Evolutionary conservation across 2,797 vertebrate genomes (phyloP).

Genomic region (Argentina silus): DNA sequence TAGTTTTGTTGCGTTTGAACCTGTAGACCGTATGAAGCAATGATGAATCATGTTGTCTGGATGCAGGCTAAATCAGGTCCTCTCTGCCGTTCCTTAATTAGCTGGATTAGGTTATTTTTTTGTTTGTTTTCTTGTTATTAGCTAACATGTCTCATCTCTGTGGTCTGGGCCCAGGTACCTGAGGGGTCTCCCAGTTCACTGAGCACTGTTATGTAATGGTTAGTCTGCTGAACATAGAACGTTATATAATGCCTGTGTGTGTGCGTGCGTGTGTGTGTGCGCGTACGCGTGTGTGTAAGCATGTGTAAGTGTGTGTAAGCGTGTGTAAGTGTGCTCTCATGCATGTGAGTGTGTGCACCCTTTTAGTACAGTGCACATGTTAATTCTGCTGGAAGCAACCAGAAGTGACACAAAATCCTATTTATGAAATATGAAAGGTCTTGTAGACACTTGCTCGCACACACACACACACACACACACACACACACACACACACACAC

Average conservation of each 20-base stretch:
- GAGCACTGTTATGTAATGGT: slow-evolving; percentile 47
- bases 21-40: neutral
- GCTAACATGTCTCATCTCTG: slow-evolving; percentile 18
- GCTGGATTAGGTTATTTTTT: neutral
- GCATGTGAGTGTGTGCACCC: slow-evolving; percentile 11
- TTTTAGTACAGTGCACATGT: slow-evolving; percentile 32
- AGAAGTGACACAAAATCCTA: slow-evolving; percentile 54
- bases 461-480: neutral
- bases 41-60: slow-evolving; percentile 3
- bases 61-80: neutral
- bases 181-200: slow-evolving; percentile 44
- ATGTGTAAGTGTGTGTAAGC: slow-evolving; percentile 15
- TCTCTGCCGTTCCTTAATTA: slow-evolving; percentile 5
- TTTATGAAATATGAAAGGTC: slow-evolving; percentile 46
- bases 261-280: slow-evolving; percentile 26
- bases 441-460: slow-evolving; percentile 21
- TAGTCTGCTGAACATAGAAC: slow-evolving; percentile 29
- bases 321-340: slow-evolving; percentile 10
- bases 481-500: too few species aligned
- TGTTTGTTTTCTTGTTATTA: neutral
- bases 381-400: slow-evolving; percentile 55
- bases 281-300: slow-evolving; percentile 19
- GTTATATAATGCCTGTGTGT: slow-evolving; percentile 47
- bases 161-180: slow-evolving; percentile 28
- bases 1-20: neutral